Base-by-base conservation (phyloP, 2,113 vertebrate species). In the Lanius collurio region DNA sequence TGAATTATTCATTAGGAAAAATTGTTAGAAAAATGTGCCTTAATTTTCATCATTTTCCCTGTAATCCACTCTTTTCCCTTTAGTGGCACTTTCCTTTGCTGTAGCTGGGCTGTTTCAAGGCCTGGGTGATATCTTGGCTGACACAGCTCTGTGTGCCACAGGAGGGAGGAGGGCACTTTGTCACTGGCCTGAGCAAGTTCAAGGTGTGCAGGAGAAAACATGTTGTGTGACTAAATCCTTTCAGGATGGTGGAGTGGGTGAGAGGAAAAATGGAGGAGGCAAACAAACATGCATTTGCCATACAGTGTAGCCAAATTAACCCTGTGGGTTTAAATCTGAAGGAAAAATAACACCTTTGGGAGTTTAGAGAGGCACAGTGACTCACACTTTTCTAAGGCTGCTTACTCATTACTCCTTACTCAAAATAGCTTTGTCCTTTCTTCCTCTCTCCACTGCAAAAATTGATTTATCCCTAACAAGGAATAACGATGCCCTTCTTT, bases 1-100 rank as follows among this genome's bases (percentile, higher is more conserved):
- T 95, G 82, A 63, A 96, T 96, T 94, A 95, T 96, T 90, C 94
- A 95, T 95, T 90, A 80, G 64, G 50, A 77, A 90, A 94, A 91
- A 80, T 92, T 84, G 91, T 86, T 91, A 70, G 65, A n/a, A 93
- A 87, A 94, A 91, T 84, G 82, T 88, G 90, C 82, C 30, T 67
- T 93, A 86, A 96, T 94, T 95, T 83, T 77, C 60, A 53, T 55
- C 27, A 31, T 70, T 91, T 92, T 83, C 52, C 15, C 75, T 56
- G 22, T 88, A 75, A 30, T 91, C 44, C 89, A 39, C 64, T 75
- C 26, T 60, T 81, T 55, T 46, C 52, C 39, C 24, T 83, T 91
- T 6, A 63, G 44, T 35, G 31, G 35, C 44, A 55, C 59, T 87
- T 49, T 79, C 30, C 64, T 83, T 53, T 80, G 42, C 42, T 86